phyloP scores from a whole-genome alignment of 2,797 vertebrate species.

The Thalassophryne amazonica region DNA sequence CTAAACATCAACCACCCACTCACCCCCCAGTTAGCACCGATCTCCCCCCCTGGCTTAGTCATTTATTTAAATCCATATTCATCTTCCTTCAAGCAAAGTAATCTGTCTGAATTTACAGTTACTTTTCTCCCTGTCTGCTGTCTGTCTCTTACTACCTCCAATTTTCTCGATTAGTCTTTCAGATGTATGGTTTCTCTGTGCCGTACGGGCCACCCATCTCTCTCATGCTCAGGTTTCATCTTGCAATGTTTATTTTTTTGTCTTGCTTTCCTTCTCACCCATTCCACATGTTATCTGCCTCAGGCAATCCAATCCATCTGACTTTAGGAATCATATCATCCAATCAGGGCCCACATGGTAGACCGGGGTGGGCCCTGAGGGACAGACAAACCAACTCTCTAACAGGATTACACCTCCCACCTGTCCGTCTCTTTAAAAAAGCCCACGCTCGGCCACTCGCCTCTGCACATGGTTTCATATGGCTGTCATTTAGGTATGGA shows the following conservation, averaged over 20 bases:
- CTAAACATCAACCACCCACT: slow-evolving; percentile 51
- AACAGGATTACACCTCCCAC: slow-evolving; percentile 73
- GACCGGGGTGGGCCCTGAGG: slow-evolving; percentile 67
- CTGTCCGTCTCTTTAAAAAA: slow-evolving; percentile 68
- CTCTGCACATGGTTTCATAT: slow-evolving; percentile 54
- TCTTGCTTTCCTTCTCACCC: slow-evolving; percentile 11
- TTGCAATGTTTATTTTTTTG: slow-evolving; percentile 11
- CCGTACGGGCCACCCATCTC: slow-evolving; percentile 43
- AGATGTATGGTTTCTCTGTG: slow-evolving; percentile 48
- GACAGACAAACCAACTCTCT: slow-evolving; percentile 57
- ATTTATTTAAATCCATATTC: slow-evolving; percentile 67
- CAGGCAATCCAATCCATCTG: slow-evolving; percentile 66
- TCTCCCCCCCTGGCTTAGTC: slow-evolving; percentile 49
- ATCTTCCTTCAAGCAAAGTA: slow-evolving; percentile 56
- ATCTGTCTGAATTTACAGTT: slow-evolving; percentile 65
- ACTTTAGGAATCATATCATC: slow-evolving; percentile 68
- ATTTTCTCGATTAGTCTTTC: slow-evolving; percentile 52
- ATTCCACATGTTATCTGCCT: slow-evolving; percentile 48
- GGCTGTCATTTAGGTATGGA: slow-evolving; percentile 26
- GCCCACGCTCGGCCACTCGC: slow-evolving; percentile 48
- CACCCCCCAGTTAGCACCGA: slow-evolving; percentile 30
- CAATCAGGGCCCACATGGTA: slow-evolving; percentile 66
- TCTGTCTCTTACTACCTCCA: slow-evolving; percentile 36
- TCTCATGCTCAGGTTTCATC: slow-evolving; percentile 49
- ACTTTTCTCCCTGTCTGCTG: slow-evolving; percentile 24